Evolutionary conservation across 1,140 invertebrate species (phyloP), one percentile per base, ranked within the genome.

Genomic region (Whitmania pigra): DNA sequence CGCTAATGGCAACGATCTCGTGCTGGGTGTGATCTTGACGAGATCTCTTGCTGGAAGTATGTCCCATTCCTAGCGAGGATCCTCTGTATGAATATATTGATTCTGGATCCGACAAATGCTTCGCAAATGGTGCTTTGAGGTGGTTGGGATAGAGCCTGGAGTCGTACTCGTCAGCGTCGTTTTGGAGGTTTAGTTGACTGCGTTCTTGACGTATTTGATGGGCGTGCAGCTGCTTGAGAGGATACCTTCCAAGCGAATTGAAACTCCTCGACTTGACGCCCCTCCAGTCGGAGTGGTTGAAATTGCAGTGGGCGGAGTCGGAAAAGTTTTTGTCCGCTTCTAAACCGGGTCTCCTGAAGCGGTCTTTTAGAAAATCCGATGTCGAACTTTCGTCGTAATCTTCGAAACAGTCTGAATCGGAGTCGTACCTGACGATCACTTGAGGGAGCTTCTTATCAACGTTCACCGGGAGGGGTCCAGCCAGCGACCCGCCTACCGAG

Each of bases 11-110:
- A 31, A 63, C 57, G 29, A 63, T 31, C 29, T 63, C 57, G 57
- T 63, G 22, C 29, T 63, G 57, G 11, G 22, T 31, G 6, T 63
- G 57, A 31, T 63, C 57, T 22, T 63, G 57, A 25, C 57, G 22
- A 13, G 57, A 63, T 63, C 57, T 63, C 11, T 63, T 63, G 57
- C 57, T 63, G 22, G 57, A 63, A 63, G 57, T 31, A 31, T 63
- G 57, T 63, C 57, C 57, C 57, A 63, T 63, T 63, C 22, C 22
- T 63, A 22, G 22, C 29, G 15, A 63, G 11, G 29, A 25, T 63
- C 6, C 22, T 27, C n/a, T 60, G n/a, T 60, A 27, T 22, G 55
- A 60, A 31, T 63, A 63, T 13, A 31, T 63, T n/a, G 57, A 31
- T 25, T 31, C 29, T 63, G 22, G 22, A 11, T 63, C 57, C 57